These are phyloP conservation scores for Caenorhabditis sp. DNA, from an alignment of 2,888 invertebrate species.

Conservation along the genomic window DNA sequence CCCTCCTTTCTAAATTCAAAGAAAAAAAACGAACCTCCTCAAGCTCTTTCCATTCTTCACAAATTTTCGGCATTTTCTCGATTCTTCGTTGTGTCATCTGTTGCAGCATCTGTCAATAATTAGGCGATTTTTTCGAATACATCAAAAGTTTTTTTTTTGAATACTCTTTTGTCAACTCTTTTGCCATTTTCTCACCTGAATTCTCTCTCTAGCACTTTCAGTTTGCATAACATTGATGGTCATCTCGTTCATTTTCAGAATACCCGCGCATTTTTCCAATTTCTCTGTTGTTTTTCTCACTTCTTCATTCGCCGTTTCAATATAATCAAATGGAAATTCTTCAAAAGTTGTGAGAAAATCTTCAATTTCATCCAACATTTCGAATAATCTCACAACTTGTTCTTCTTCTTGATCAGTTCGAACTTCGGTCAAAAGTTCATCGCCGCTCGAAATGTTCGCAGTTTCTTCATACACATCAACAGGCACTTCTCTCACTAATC, in stretches of 20 bases:
- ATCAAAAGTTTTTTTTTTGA: no score
- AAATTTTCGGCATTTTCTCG: slow-evolving; percentile 35
- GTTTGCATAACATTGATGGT: slow-evolving; percentile 61
- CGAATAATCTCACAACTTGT: slow-evolving; percentile 31
- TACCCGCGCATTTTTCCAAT: slow-evolving; percentile 42
- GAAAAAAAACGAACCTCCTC: slow-evolving; percentile 21
- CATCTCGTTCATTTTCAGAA: slow-evolving; percentile 58
- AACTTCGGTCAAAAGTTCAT: slow-evolving; percentile 1
- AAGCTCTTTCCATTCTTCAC: slow-evolving; percentile 34
- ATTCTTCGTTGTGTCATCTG: slow-evolving; percentile 28
- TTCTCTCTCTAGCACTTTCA: slow-evolving; percentile 50
- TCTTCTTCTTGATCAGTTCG: slow-evolving; percentile 17
- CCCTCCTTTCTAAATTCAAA: no score
- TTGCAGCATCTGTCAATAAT: slow-evolving; percentile 41
- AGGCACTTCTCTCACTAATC: slow-evolving; percentile 31
- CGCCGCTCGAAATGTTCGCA: slow-evolving; percentile 35
- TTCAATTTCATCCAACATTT: slow-evolving; percentile 43
- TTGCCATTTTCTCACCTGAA: slow-evolving; percentile 15
- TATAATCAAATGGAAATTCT: slow-evolving; percentile 52
- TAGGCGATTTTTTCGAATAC: background rate
- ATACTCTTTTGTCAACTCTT: slow-evolving; percentile 4
- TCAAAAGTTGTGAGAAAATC: slow-evolving; percentile 49
- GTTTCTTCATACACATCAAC: slow-evolving; percentile 41
- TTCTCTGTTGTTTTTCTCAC: slow-evolving; percentile 44
- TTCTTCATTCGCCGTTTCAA: slow-evolving; percentile 40